These are phyloP conservation scores for Drosophila melanosoma DNA, from an alignment of 2,888 invertebrate species.

Conservation along the genomic window DNA sequence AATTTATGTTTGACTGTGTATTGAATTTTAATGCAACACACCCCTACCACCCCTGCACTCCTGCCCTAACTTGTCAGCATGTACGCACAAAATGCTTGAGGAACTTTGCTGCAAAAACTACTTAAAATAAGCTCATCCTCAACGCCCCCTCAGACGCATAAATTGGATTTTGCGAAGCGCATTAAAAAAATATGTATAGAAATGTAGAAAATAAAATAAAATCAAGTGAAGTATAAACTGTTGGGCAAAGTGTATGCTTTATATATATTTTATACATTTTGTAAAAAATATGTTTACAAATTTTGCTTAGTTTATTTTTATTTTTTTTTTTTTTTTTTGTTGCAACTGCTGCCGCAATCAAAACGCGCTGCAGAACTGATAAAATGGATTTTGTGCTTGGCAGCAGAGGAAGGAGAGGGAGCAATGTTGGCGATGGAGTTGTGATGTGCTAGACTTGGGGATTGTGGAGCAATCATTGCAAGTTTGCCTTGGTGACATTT, in stretches of 20 bases:
- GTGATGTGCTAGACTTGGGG: slow-evolving; percentile 1
- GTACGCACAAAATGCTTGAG: slow-evolving; percentile 61
- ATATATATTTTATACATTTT: slow-evolving; percentile 42
- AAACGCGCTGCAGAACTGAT: slow-evolving; percentile 45
- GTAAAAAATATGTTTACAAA: slow-evolving; percentile 74
- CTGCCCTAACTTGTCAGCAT: slow-evolving; percentile 31
- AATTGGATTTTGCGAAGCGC: slow-evolving; percentile 67
- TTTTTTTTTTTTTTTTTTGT: slow-evolving; percentile 24
- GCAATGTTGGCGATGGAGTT: neutral
- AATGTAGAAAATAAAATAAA: slow-evolving; percentile 12
- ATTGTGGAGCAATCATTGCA: slow-evolving; percentile 53
- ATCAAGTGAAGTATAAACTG: slow-evolving; percentile 11
- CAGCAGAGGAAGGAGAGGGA: neutral
- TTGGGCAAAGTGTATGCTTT: slow-evolving; percentile 13
- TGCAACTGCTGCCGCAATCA: slow-evolving; percentile 72
- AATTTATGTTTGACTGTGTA: slow-evolving; percentile 77
- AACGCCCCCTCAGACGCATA: slow-evolving; percentile 29
- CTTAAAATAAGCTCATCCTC: slow-evolving; percentile 73
- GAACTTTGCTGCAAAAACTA: slow-evolving; percentile 71
- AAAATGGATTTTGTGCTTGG: slow-evolving; percentile 34
- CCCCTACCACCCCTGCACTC: neutral
- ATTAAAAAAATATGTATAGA: slow-evolving; percentile 29
- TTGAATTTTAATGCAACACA: slow-evolving; percentile 74
- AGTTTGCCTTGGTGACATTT: slow-evolving; percentile 69
- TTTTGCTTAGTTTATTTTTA: slow-evolving; percentile 20